phyloP scores from a whole-genome alignment of 2,797 vertebrate genomes.

The Pantherophis alleghaniensis region DNA sequence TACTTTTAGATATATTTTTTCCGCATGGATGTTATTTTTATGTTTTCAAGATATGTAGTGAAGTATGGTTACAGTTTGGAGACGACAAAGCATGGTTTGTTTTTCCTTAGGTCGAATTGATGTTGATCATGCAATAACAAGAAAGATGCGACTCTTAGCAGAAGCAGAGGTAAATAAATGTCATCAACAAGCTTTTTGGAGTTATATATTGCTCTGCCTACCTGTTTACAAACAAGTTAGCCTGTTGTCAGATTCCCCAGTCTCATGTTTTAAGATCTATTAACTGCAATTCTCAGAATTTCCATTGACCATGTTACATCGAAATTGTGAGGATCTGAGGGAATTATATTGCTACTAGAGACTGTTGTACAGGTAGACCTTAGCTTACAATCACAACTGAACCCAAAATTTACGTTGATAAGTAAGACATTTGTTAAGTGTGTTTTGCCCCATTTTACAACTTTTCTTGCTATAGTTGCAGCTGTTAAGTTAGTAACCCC shows the following conservation, averaged over 20 bases:
- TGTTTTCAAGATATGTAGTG: not conserved
- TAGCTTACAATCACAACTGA: not conserved
- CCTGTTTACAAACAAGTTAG: not conserved
- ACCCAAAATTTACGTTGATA: not conserved
- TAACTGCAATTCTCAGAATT: not conserved
- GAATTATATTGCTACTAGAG: not conserved
- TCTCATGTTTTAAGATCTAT: not conserved
- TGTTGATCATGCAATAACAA: conserved; percentile 68
- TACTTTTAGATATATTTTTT: not conserved
- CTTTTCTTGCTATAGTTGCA: not conserved
- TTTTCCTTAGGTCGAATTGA: conserved; percentile 69
- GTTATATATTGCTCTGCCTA: not conserved
- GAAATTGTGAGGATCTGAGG: not conserved
- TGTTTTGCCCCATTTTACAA: not conserved
- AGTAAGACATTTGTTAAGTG: not conserved
- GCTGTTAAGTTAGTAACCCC: not conserved
- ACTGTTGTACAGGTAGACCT: not conserved
- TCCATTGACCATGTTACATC: not conserved
- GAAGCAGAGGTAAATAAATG: conserved; percentile 76
- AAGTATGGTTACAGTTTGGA: not conserved
- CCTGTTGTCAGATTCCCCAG: not conserved
- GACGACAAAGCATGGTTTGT: conserved; percentile 25
- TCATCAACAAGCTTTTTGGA: not conserved
- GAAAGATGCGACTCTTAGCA: conserved; percentile 73
- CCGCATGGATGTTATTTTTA: not conserved